Conservation (phyloP, 1,140 invertebrate genomes). For the Formica selysi region DNA sequence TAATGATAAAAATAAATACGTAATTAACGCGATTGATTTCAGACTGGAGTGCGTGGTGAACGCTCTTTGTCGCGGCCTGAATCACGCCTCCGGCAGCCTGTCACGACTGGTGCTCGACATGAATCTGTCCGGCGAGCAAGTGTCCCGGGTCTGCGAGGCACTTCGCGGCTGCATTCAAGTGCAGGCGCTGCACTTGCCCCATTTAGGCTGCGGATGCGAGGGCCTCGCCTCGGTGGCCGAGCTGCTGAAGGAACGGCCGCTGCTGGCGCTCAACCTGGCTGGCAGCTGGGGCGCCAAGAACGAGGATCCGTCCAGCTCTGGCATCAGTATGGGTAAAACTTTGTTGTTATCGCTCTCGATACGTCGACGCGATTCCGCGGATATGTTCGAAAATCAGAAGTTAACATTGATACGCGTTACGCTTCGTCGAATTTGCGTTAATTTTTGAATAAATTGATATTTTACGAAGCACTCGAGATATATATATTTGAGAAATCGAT, state of each 20-base stretch:
- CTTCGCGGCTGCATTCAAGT: slow-evolving; percentile 85
- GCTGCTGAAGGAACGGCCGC: slow-evolving; percentile 84
- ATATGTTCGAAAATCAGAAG: not conserved
- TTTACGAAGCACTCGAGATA: not conserved
- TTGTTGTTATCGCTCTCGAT: slow-evolving; percentile 47
- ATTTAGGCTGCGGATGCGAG: slow-evolving; percentile 87
- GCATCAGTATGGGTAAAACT: slow-evolving; percentile 85
- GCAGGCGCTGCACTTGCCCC: slow-evolving; percentile 87
- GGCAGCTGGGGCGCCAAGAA: slow-evolving; percentile 86
- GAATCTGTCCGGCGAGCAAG: slow-evolving; percentile 86
- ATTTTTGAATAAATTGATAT: not conserved
- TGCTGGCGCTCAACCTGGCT: slow-evolving; percentile 86
- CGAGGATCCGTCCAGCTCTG: slow-evolving; percentile 86
- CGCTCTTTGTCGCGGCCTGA: slow-evolving; percentile 85
- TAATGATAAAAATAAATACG: slow-evolving; percentile 15
- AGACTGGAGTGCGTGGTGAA: slow-evolving; percentile 87
- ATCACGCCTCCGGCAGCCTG: slow-evolving; percentile 81
- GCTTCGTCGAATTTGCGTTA: not conserved
- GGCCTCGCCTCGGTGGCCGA: slow-evolving; percentile 86
- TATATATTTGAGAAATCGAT: not conserved
- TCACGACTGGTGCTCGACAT: slow-evolving; percentile 87
- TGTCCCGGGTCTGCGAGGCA: slow-evolving; percentile 85
- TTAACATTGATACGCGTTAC: not conserved
- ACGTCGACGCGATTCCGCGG: not conserved
- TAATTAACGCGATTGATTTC: slow-evolving; percentile 61